Conservation (phyloP, 1,140 invertebrate genomes). For the Atta texana region DNA sequence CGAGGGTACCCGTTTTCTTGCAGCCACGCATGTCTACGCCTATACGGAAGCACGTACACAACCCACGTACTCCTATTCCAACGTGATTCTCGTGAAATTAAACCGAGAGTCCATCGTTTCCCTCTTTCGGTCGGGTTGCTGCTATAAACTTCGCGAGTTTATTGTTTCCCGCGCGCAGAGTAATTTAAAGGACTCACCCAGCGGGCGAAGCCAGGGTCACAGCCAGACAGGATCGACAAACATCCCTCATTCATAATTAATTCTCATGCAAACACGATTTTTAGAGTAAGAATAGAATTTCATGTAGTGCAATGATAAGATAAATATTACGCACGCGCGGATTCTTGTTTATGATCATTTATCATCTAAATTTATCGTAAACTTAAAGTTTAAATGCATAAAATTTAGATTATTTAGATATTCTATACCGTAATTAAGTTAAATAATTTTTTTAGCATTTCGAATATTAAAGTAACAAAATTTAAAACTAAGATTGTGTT, state of each 20-base stretch:
- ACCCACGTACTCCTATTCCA: constrained; percentile 49
- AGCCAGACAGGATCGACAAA: constrained; percentile 44
- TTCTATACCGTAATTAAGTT: not conserved
- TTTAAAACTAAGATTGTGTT: not conserved
- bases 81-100: constrained; percentile 70
- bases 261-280: constrained; percentile 32
- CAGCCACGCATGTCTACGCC: constrained; percentile 32
- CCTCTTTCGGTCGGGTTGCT: constrained; percentile 60
- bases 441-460: not conserved
- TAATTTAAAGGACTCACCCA: constrained; percentile 73
- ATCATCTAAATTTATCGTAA: not conserved
- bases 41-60: constrained; percentile 58
- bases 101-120: constrained; percentile 67
- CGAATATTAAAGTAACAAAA: not conserved
- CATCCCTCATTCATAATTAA: constrained; percentile 55
- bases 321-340: constrained; percentile 9
- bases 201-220: constrained; percentile 37
- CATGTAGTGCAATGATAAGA: not conserved
- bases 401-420: not conserved
- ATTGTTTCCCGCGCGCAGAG: constrained; percentile 73
- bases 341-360: not conserved
- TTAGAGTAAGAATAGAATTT: not conserved
- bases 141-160: constrained; percentile 74
- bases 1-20: constrained; percentile 37
- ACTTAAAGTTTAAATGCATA: not conserved